phyloP scores from a whole-genome alignment of 1,140 invertebrate genomes.

The Danaus melanippus region DNA sequence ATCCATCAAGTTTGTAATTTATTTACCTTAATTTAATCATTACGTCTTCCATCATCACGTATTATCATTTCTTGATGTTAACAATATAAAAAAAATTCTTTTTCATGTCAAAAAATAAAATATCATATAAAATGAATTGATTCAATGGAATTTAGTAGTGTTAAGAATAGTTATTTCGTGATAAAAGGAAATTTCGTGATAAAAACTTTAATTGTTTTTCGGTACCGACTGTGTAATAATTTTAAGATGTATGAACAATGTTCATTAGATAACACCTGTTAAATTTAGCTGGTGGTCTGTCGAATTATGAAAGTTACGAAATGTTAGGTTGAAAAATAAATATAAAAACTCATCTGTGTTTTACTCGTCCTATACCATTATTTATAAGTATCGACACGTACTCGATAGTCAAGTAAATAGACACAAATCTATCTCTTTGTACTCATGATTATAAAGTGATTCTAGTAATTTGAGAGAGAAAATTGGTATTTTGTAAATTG shows the following conservation, averaged over 20 bases:
- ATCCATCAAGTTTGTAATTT: constrained; percentile 4
- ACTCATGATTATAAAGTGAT: too few species aligned
- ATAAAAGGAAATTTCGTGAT: constrained; percentile 65
- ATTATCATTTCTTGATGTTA: background rate
- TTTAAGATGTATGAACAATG: constrained; percentile 66
- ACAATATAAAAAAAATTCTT: constrained; percentile 5
- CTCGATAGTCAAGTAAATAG: background rate
- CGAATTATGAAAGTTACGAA: constrained; percentile 62
- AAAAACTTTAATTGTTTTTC: constrained; percentile 58
- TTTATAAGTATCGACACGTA: too few species aligned
- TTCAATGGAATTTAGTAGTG: constrained; percentile 64
- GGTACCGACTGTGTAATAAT: constrained; percentile 65
- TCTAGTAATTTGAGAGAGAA: too few species aligned
- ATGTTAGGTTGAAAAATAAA: constrained; percentile 71
- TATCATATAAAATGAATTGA: constrained; percentile 42
- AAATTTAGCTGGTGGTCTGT: constrained; percentile 58
- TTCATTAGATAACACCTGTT: constrained; percentile 65
- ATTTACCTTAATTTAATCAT: constrained; percentile 4
- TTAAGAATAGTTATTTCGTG: constrained; percentile 67
- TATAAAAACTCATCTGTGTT: constrained; percentile 51
- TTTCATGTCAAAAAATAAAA: constrained; percentile 10
- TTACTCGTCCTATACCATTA: constrained; percentile 26
- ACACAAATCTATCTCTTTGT: too few species aligned
- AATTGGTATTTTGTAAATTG: too few species aligned
- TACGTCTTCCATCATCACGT: constrained; percentile 15